Evolutionary conservation across 2,888 invertebrate genomes (phyloP), one percentile per base, ranked within the genome.

Genomic region (Dyspetes luteomarginatus): DNA sequence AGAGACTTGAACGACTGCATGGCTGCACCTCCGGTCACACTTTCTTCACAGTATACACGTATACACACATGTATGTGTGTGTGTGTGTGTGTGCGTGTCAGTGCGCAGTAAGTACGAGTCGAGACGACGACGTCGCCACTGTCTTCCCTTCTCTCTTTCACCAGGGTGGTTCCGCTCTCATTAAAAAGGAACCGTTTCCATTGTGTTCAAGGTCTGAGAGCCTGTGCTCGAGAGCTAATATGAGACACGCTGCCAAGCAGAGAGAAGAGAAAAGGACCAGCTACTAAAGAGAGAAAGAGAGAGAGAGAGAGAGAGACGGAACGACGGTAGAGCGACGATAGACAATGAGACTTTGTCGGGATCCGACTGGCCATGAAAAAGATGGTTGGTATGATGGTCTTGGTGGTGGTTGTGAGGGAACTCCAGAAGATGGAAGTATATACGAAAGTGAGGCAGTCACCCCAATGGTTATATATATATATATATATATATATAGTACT

Each of bases 291-390:
- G 48, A n/a, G 30, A 9, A 4, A 48, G 48, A 15, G 15, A 41
- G 19, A 9, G 24, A 15, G 30, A 52, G 36, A 43, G 50, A 58
- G 52, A 48, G 55, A 15, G 50, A 26, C 7, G 4, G 19, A 12
- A 19, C 19, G 24, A 71, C 43, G 77, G 77, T 43, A 58, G 77
- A 78, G 64, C 83, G 81, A 64, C 85, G 82, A 84, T 84, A 85
- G 87, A 89, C 88, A 88, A 89, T 88, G 86, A 87, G 87, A 88
- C 88, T 87, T 88, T 86, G 88, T 86, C 85, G 65, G 45, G 58
- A 72, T 72, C 79, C 82, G 81, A 77, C 78, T 65, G 64, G 43
- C 65, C 72, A 76, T 73, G 72, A 72, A 73, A 64, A 28, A 62
- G 72, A 78, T 81, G 78, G 69, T 77, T 69, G 67, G 58, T 74